Conservation (phyloP, 2,888 invertebrate genomes). For the Desoria tigrina region DNA sequence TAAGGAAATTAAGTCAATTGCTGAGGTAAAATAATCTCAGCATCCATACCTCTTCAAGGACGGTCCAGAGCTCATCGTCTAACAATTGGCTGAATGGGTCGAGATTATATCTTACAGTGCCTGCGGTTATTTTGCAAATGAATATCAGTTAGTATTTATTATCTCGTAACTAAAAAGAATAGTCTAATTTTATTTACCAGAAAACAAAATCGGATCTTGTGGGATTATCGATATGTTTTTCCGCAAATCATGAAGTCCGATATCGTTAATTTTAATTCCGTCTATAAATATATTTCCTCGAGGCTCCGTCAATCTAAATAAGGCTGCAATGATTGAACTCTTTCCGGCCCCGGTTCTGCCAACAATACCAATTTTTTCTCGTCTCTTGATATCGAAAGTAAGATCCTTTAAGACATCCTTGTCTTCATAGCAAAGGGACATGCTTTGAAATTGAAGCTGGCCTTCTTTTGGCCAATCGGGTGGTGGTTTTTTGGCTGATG, state of each 20-base stretch:
- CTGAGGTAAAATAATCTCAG: too few relatives aligned
- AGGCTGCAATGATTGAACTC: slow-evolving; percentile 80
- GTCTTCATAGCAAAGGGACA: slow-evolving; percentile 56
- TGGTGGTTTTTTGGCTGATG: slow-evolving; percentile 55
- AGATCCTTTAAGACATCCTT: slow-evolving; percentile 57
- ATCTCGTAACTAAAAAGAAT: too few relatives aligned
- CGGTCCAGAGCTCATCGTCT: slow-evolving; percentile 80
- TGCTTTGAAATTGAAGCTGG: slow-evolving; percentile 48
- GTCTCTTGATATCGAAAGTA: slow-evolving; percentile 56
- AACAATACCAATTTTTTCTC: slow-evolving; percentile 53
- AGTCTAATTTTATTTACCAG: too few relatives aligned
- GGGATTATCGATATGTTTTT: slow-evolving; percentile 87
- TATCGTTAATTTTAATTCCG: slow-evolving; percentile 63
- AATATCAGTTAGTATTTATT: too few relatives aligned
- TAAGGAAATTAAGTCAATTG: too few relatives aligned
- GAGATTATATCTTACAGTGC: slow-evolving; percentile 80
- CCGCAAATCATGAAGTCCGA: slow-evolving; percentile 69
- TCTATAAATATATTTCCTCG: slow-evolving; percentile 81
- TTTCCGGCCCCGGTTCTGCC: slow-evolving; percentile 80
- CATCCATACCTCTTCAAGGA: slow-evolving; percentile 81
- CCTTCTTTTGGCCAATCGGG: slow-evolving; percentile 58
- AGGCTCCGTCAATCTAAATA: slow-evolving; percentile 88
- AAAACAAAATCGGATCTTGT: slow-evolving; percentile 85
- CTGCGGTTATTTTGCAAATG: too few relatives aligned
- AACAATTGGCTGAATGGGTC: slow-evolving; percentile 83